phyloP scores from a whole-genome alignment of 2,888 invertebrate genomes.

The Synergus laeviventris region DNA sequence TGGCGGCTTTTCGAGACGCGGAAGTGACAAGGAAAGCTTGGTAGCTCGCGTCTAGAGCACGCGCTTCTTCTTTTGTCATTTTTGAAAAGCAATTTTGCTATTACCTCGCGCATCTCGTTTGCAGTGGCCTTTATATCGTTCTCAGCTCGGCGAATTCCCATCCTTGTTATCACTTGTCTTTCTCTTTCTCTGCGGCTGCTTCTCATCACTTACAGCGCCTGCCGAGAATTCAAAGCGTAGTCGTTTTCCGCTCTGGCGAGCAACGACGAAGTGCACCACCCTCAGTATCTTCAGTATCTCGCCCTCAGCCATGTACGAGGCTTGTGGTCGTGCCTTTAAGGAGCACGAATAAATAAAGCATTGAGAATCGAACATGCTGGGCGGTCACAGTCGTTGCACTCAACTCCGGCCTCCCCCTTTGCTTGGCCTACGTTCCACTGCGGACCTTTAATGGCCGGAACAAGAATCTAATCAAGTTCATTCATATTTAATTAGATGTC shows the following conservation, averaged over 20 bases:
- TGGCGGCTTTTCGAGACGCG: constrained; percentile 15
- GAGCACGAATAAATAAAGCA: constrained; percentile 36
- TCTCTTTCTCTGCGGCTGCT: constrained; percentile 31
- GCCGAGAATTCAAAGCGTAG: constrained; percentile 35
- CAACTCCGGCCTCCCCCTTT: neutral
- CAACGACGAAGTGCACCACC: constrained; percentile 27
- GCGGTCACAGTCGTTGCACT: constrained; percentile 32
- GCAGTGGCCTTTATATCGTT: constrained; percentile 17
- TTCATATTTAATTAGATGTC: constrained; percentile 3
- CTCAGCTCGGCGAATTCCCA: constrained; percentile 27
- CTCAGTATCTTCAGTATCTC: neutral
- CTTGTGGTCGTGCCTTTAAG: constrained; percentile 26
- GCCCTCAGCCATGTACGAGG: constrained; percentile 1
- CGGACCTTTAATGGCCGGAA: neutral
- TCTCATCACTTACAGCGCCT: constrained; percentile 36
- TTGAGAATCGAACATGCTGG: constrained; percentile 32
- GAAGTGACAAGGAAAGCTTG: constrained; percentile 10
- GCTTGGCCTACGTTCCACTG: neutral
- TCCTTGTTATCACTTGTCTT: constrained; percentile 34
- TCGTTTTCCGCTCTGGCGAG: constrained; percentile 35
- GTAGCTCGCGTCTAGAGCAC: constrained; percentile 30
- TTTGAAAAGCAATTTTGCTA: constrained; percentile 33
- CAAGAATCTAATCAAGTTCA: neutral
- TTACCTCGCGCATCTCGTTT: constrained; percentile 31
- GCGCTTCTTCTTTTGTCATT: constrained; percentile 32